These are phyloP conservation scores for Enteromius viviparus DNA, from an alignment of 2,797 vertebrate genomes.

Conservation along the genomic window DNA sequence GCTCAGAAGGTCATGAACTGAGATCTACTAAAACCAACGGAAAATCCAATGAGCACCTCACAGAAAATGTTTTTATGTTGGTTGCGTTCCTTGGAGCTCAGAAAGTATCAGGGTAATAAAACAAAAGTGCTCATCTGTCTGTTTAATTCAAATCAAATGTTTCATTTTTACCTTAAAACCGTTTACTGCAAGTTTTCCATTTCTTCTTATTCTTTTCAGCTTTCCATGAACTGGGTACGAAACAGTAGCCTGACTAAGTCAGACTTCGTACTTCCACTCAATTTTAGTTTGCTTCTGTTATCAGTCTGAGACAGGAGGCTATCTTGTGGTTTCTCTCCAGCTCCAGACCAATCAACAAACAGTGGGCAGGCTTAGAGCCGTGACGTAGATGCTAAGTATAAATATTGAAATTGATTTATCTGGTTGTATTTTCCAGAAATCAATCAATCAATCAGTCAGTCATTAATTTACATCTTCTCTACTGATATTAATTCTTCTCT, in stretches of 20 bases:
- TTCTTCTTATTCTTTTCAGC: background rate
- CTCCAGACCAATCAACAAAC: too few relatives aligned
- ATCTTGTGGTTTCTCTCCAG: too few relatives aligned
- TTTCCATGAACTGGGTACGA: background rate
- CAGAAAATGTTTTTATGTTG: conserved; percentile 15
- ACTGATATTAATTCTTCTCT: background rate
- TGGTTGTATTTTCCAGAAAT: background rate
- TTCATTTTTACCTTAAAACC: background rate
- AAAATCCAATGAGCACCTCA: background rate
- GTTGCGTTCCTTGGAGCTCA: background rate
- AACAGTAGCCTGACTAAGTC: background rate
- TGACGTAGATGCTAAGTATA: too few relatives aligned
- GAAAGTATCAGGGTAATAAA: background rate
- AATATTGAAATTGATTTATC: background rate
- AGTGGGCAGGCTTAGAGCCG: too few relatives aligned
- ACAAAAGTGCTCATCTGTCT: background rate
- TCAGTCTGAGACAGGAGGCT: too few relatives aligned
- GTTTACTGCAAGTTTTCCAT: background rate
- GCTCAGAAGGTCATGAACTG: background rate
- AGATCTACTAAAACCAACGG: background rate
- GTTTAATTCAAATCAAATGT: background rate
- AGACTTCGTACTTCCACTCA: too few relatives aligned
- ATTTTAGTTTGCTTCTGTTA: too few relatives aligned
- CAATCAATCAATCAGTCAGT: too few relatives aligned
- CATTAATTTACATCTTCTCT: background rate